Evolutionary conservation across 2,113 vertebrate genomes (phyloP), one percentile per base, ranked within the genome.

Genomic region (Boleophthalmus pectinirostris): DNA sequence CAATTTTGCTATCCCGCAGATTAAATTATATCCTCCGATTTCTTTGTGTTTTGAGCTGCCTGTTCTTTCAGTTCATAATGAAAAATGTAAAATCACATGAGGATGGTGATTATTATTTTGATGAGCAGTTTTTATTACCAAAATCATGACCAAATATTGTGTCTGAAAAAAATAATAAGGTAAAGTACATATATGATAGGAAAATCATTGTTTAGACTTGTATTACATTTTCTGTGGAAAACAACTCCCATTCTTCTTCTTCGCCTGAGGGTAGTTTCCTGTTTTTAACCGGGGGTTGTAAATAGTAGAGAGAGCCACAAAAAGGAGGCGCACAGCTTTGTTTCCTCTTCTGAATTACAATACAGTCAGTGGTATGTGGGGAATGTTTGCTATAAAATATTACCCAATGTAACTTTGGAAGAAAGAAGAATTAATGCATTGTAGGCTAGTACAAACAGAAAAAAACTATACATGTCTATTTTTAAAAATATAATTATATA

Each of bases 311-410:
- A 60, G 57, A 61, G 5, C 25, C 25, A 29, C 25, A 33, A 35
- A 61, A 25, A 61, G 25, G 58, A 33, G 58, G 25, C 33, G 25
- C 58, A 61, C 58, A 61, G 25, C 25, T 33, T 20, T 61, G 25
- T 61, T 61, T 61, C 58, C 58, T 33, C 25, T 61, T 61, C 25
- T 33, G 25, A 61, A 33, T 58, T 58, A 58, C 56, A 25, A 58
- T 58, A 15, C 56, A 58, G 47, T 51, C 47, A 51, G 3, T 60
- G 57, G 23, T 29, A 60, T 60, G 57, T 60, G 14, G 29, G 58
- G 58, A 61, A 61, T 61, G 58, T 33, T 33, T 33, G 25, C 25
- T 6, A 33, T 61, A 61, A 61, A 33, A 61, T 33, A 33, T 60
- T 7, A 15, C 24, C 24, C 11, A 13, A 23, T 25, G 24, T 60